Evolutionary conservation across 2,797 vertebrate genomes (phyloP).

Genomic region (Cottoperca gobio): DNA sequence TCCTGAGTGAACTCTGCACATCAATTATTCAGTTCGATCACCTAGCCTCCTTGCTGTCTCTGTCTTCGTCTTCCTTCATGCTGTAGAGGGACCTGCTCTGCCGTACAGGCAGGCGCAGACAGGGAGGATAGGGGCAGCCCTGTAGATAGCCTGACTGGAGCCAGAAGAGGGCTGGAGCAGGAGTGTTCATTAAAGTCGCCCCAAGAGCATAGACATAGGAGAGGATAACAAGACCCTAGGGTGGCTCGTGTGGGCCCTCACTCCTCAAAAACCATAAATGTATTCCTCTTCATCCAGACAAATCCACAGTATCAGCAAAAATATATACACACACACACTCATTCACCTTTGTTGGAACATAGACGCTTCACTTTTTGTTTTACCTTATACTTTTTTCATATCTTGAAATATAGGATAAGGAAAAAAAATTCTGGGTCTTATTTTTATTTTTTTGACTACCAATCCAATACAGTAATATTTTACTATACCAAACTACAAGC

Average conservation of each 20-base stretch:
- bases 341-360: conserved; percentile 48
- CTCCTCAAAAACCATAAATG: conserved; percentile 82
- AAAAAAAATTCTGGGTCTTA: conserved; percentile 2
- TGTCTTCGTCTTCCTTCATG: conserved; percentile 63
- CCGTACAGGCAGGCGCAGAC: conserved; percentile 51
- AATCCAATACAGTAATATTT: background rate
- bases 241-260: conserved; percentile 79
- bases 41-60: conserved; percentile 70
- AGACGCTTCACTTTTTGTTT: conserved; percentile 53
- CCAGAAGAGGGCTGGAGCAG: conserved; percentile 77
- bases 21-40: conserved; percentile 87
- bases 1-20: conserved; percentile 75
- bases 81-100: conserved; percentile 64
- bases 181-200: conserved; percentile 86
- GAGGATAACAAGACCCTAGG: conserved; percentile 88
- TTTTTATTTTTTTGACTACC: background rate
- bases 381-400: conserved; percentile 42
- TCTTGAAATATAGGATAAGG: conserved; percentile 41
- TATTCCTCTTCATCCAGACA: conserved; percentile 83
- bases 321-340: conserved; percentile 36
- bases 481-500: background rate
- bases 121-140: conserved; percentile 53
- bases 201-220: conserved; percentile 80
- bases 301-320: conserved; percentile 81
- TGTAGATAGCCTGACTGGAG: conserved; percentile 82